phyloP scores from a whole-genome alignment of 2,888 invertebrate species.

The Rotaria macrura region DNA sequence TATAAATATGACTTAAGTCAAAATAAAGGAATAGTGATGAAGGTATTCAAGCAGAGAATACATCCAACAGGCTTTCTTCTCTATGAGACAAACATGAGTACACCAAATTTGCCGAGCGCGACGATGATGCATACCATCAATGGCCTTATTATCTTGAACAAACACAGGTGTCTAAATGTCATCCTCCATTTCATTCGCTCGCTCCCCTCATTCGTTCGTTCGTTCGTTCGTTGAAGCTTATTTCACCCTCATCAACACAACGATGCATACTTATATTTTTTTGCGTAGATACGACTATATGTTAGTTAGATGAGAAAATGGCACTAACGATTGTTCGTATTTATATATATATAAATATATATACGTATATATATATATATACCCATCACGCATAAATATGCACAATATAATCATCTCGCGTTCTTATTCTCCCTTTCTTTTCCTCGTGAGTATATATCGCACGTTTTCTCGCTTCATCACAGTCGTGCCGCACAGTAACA shows the following conservation, averaged over 20 bases:
- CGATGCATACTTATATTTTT: background rate
- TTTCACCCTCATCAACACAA: background rate
- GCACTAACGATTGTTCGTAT: background rate
- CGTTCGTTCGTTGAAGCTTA: background rate
- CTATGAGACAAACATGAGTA: background rate
- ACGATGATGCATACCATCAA: background rate
- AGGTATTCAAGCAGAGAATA: background rate
- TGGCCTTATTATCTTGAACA: slow-evolving; percentile 8
- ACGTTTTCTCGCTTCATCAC: background rate
- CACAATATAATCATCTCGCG: background rate
- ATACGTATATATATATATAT: too few species aligned
- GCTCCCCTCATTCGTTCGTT: background rate
- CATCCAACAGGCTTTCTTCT: background rate
- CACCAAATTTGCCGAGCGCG: background rate
- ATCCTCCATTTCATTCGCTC: background rate
- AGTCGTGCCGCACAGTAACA: background rate
- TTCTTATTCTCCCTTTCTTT: background rate
- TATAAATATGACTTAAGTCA: background rate
- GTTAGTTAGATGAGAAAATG: background rate
- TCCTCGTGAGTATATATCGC: background rate
- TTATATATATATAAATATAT: too few species aligned
- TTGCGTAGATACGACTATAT: background rate
- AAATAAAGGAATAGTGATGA: background rate
- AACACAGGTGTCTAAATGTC: slow-evolving; percentile 23
- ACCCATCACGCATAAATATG: background rate